Evolutionary conservation across 2,797 vertebrate species (phyloP), one percentile per base, ranked within the genome.

Genomic region (Macropodus opercularis): DNA sequence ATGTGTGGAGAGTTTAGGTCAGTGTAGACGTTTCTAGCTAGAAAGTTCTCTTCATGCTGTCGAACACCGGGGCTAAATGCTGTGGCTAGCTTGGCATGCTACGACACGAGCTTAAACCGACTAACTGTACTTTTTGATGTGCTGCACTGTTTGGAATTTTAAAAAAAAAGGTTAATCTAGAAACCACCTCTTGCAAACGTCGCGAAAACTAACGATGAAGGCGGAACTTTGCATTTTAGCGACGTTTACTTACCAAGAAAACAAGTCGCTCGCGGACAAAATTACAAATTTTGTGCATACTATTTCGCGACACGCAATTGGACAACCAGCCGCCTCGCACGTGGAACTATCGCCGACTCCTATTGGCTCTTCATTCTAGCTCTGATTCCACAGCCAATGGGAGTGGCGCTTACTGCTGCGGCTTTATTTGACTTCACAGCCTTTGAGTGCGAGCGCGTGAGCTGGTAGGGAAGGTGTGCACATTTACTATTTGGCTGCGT

Each of bases 381-480:
- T 18, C 31, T n/a, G 18, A 1, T 9, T 14, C 11, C 7, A 11
- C 13, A 65, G 48, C 92, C 91, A 93, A 91, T 90, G 83, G 83
- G 23, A 56, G 6, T 23, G 26, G 0, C 4, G 0, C 15, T 92
- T 88, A 63, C 61, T 85, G 27, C 62, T 63, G 57, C 66, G 12
- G 91, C 90, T 79, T 92, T 92, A 89, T 94, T 94, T 92, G 90
- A 94, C 81, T 93, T 88, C 14, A 54, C 66, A 53, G 50, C 53
- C 15, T 32, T 29, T 7, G 43, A 42, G 10, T 12, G 3, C 32
- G 57, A 18, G 62, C 29, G 34, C 52, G 69, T 79, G 78, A 80
- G 31, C 26, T 2, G 27, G 2, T 40, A 27, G 4, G 18, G 22
- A 54, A 50, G 2, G 31, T 29, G 32, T 9, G 5, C 39, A 18